Conservation (phyloP, 1,140 invertebrate species). For the Diorhabda elongata region DNA sequence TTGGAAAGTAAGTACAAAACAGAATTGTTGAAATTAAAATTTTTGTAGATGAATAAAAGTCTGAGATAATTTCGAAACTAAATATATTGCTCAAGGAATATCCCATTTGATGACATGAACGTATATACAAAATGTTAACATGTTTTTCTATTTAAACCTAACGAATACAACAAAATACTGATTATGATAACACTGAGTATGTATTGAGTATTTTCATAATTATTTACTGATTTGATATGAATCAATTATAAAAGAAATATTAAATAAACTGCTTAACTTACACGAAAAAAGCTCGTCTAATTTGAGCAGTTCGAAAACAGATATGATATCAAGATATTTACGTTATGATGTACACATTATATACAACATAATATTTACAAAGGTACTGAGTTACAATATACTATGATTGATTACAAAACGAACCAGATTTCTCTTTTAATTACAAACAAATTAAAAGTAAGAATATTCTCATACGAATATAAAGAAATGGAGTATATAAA, state of each 20-base stretch:
- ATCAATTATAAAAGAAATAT: conserved; percentile 39
- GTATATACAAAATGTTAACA: conserved; percentile 29
- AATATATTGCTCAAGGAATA: conserved; percentile 40
- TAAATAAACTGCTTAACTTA: conserved; percentile 26
- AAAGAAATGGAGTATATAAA: no score
- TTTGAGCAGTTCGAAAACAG: conserved; percentile 28
- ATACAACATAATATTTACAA: conserved; percentile 21
- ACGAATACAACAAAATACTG: conserved; percentile 33
- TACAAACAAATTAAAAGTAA: no score
- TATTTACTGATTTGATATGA: conserved; percentile 48
- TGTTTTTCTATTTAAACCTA: conserved; percentile 6
- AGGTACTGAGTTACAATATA: conserved; percentile 16
- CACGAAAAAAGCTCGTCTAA: conserved; percentile 13
- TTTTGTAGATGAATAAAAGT: not conserved
- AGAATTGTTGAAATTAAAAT: not conserved
- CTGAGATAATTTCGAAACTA: conserved; percentile 28
- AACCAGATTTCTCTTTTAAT: not conserved
- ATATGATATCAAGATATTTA: conserved; percentile 34
- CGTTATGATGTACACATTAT: conserved; percentile 22
- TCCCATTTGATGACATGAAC: conserved; percentile 30
- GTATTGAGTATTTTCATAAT: conserved; percentile 32
- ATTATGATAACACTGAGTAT: conserved; percentile 29
- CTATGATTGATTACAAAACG: conserved; percentile 16
- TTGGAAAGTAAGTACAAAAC: no score
- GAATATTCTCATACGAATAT: no score